Conservation (phyloP, 1,140 invertebrate species). For the Tenebrio molitor region DNA sequence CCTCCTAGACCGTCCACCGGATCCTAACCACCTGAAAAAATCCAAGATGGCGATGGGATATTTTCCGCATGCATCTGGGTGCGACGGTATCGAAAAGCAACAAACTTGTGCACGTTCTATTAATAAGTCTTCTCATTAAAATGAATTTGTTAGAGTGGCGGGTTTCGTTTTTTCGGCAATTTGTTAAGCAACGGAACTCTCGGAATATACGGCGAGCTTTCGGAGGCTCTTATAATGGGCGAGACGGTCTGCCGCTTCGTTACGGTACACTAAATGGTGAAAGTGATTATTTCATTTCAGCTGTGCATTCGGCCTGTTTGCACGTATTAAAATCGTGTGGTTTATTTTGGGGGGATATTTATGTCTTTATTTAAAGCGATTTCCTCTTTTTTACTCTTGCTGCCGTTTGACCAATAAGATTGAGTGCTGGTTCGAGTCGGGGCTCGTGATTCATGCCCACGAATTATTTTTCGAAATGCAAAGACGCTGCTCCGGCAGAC, state of each 20-base stretch:
- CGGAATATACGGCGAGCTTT: slow-evolving; percentile 24
- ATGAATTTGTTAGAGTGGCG: slow-evolving; percentile 41
- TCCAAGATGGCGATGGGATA: neutral
- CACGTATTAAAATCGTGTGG: slow-evolving; percentile 51
- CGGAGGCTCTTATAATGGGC: slow-evolving; percentile 36
- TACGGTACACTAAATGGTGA: slow-evolving; percentile 50
- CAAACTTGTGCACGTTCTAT: slow-evolving; percentile 29
- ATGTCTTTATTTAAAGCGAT: slow-evolving; percentile 30
- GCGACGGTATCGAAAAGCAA: neutral
- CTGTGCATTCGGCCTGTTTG: slow-evolving; percentile 47
- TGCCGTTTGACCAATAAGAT: slow-evolving; percentile 45
- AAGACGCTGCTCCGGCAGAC: no score
- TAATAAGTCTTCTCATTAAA: slow-evolving; percentile 43
- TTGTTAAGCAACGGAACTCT: slow-evolving; percentile 44
- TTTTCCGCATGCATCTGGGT: neutral
- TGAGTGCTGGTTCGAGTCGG: no score
- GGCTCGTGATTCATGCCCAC: no score
- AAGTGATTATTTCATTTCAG: slow-evolving; percentile 54
- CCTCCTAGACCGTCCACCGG: slow-evolving; percentile 12
- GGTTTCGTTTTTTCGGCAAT: slow-evolving; percentile 43
- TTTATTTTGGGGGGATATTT: slow-evolving; percentile 47
- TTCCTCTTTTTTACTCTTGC: slow-evolving; percentile 43
- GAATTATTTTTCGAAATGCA: neutral
- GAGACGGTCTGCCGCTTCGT: slow-evolving; percentile 43
- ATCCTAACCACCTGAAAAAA: slow-evolving; percentile 17